A percentile compares a stretch with the other conserved stretches of the same genome.
Evolutionary conservation across 2,888 invertebrate species (phyloP).

Genomic region (Hyalella azteca): DNA sequence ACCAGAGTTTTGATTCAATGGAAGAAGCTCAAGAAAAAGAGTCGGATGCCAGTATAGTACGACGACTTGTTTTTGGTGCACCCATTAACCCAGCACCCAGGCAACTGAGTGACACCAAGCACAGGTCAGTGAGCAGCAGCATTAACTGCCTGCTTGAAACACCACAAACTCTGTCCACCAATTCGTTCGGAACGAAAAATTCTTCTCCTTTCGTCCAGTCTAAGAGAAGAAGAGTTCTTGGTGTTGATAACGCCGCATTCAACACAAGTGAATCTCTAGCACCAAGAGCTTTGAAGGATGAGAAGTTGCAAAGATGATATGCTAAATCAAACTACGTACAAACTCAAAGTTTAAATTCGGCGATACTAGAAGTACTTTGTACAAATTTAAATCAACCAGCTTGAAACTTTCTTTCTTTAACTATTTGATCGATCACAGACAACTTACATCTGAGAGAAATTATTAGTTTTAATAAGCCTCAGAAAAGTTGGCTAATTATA

Average conservation of each 20-base stretch:
- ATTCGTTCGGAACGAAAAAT: conserved; percentile 25
- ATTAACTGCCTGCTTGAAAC: conserved; percentile 11
- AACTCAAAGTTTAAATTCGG: too few species aligned
- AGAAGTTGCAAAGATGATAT: background rate
- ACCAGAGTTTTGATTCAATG: background rate
- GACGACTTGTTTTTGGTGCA: background rate
- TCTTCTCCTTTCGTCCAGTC: conserved; percentile 2
- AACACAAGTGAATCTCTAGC: background rate
- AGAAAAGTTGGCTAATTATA: too few species aligned
- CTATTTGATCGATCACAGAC: too few species aligned
- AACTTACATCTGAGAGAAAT: too few species aligned
- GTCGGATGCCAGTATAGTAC: conserved; percentile 5
- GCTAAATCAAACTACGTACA: too few species aligned
- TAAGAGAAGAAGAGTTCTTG: background rate
- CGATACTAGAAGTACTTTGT: too few species aligned
- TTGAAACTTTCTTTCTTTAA: too few species aligned
- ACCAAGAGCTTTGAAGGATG: background rate
- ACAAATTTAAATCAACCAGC: too few species aligned
- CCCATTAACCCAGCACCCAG: background rate
- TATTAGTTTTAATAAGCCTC: too few species aligned
- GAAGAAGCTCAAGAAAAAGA: conserved; percentile 1
- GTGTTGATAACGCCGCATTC: background rate
- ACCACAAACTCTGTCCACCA: background rate
- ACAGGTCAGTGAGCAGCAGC: conserved; percentile 19
- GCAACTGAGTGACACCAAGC: background rate